Base-by-base conservation (phyloP, 2,888 invertebrate genomes). In the Lasioglossum figueresi region DNA sequence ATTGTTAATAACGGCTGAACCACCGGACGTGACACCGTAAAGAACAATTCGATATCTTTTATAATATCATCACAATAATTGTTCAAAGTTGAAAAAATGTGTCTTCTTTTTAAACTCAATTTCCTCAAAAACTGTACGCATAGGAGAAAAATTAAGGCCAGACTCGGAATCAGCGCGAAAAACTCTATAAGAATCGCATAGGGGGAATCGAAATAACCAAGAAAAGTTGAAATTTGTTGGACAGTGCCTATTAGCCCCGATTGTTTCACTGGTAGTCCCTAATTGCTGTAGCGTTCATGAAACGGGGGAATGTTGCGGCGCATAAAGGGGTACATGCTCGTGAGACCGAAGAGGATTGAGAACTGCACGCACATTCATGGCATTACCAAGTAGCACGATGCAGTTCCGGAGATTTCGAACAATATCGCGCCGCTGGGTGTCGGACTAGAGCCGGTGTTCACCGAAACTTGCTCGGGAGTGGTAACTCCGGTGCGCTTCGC, bases 361-460 rank as follows among this genome's bases (percentile, higher is more conserved):
- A 68, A 23, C 1, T 4, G 75, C 63, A 78, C 34, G 71, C 76
- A 45, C 70, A 78, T 81, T 81, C 68, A 71, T 71, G 43, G 31
- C 70, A 48, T 71, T 68, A 75, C 48, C 72, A 81, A 78, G 74
- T 77, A 71, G 48, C 71, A 37, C 45, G 79, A 82, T 75, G 80
- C 76, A 79, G 82, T 84, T 86, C 84, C 85, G 77, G 87, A 88
- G 81, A 84, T 89, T 89, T 86, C 81, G 84, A 87, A 88, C 87
- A 90, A 85, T 84, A 84, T 85, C 83, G 79, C 82, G 70, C 14
- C 76, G 23, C 71, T 72, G 70, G 27, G 78, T 40, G 73, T 40
- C 76, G 56, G 80, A 80, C 70, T 75, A 56, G 59, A 83, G 75
- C 76, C 70, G 52, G 0, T 52, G 23, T 10, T 23, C 74, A 27